A percentile compares a stretch with the other conserved stretches of the same genome.
These are phyloP conservation scores for Acrossocheilus fasciatus DNA, from an alignment of 2,797 vertebrate species.

Conservation along the genomic window DNA sequence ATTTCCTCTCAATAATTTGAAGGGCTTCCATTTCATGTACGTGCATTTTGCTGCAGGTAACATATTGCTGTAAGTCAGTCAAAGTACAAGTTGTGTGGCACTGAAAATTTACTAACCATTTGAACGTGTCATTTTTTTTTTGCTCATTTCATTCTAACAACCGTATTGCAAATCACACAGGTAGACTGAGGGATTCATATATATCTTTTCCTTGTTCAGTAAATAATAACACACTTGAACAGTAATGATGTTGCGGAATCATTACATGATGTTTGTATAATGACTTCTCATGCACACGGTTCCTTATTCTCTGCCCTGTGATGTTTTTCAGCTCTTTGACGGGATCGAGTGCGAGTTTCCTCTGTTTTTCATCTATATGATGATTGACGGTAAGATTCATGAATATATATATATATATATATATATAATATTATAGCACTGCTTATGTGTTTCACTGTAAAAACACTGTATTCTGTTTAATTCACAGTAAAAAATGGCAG, in stretches of 20 bases:
- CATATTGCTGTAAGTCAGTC: neutral
- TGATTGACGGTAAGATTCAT: conserved; percentile 93
- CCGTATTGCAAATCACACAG: neutral
- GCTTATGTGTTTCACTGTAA: neutral
- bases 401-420: neutral
- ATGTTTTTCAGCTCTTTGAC: conserved; percentile 91
- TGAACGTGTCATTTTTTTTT: neutral
- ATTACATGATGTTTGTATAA: conserved; percentile 15
- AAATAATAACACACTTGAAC: neutral
- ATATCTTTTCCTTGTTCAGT: neutral
- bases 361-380: conserved; percentile 98
- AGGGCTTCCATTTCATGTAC: neutral
- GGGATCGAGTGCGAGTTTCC: conserved; percentile 99
- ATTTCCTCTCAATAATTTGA: conserved; percentile 19
- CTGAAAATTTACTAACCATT: neutral
- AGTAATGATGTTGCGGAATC: neutral
- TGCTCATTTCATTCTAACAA: neutral
- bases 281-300: neutral
- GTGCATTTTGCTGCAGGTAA: conserved; percentile 11
- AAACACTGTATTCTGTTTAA: no score
- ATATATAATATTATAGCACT: no score
- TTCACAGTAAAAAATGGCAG: neutral
- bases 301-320: conserved; percentile 30
- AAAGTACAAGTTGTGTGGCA: neutral
- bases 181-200: neutral